phyloP scores from a whole-genome alignment of 2,888 invertebrate genomes.

The Pristionchus fissidentatus region DNA sequence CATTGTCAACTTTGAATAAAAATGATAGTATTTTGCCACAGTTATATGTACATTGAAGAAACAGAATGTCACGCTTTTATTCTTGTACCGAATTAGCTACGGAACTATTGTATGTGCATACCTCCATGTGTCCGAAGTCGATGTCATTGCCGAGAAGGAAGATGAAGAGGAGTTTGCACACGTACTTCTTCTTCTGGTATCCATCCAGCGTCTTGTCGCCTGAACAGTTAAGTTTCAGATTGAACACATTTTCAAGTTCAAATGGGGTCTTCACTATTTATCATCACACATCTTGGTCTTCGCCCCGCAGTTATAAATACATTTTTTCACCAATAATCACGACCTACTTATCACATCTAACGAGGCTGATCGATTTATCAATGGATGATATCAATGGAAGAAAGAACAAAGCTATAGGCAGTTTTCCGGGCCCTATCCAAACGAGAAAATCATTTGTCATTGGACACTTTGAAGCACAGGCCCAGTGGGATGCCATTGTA shows the following conservation, averaged over 20 bases:
- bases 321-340: neutral
- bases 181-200: constrained; percentile 99
- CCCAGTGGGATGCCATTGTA: too few relatives aligned
- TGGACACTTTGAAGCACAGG: too few relatives aligned
- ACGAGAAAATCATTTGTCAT: too few relatives aligned
- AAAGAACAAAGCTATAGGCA: too few relatives aligned
- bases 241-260: neutral
- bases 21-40: neutral
- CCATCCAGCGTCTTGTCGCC: constrained; percentile 99
- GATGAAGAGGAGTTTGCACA: constrained; percentile 98
- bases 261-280: neutral
- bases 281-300: too few relatives aligned
- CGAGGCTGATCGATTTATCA: too few relatives aligned
- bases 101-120: neutral
- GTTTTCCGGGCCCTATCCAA: too few relatives aligned
- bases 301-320: neutral
- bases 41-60: neutral
- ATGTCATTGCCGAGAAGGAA: constrained; percentile 99
- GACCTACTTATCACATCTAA: too few relatives aligned
- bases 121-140: constrained; percentile 99
- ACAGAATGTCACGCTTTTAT: neutral
- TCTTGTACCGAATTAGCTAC: neutral
- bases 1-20: neutral
- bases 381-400: too few relatives aligned
- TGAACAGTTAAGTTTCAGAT: constrained; percentile 59